These are phyloP conservation scores for Corythoichthys intestinalis DNA, from an alignment of 2,113 vertebrate species.

Conservation along the genomic window DNA sequence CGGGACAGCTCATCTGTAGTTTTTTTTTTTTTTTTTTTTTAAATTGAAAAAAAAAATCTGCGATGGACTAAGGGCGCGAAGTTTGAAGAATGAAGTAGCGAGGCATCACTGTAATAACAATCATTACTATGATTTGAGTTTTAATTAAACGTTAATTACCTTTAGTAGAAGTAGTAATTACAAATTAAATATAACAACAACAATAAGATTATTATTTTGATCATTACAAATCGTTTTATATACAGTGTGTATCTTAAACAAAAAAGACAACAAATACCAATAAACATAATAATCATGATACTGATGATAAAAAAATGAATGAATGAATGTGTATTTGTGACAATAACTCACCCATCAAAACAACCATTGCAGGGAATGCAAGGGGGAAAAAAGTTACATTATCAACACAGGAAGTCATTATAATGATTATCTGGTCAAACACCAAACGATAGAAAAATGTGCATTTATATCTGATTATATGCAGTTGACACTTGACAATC, in stretches of 20 bases:
- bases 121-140: no score
- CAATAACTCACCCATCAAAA: conserved; percentile 50
- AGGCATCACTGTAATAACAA: no score
- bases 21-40: no score
- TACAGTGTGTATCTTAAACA: neutral
- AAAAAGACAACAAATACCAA: neutral
- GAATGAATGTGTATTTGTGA: neutral
- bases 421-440: neutral
- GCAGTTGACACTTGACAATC: neutral
- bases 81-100: no score
- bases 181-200: neutral
- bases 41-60: no score
- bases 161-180: neutral
- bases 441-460: neutral
- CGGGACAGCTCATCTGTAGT: no score
- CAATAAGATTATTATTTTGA: neutral
- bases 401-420: neutral
- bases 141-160: no score
- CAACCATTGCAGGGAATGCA: conserved; percentile 10
- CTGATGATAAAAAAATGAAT: neutral
- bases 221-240: neutral
- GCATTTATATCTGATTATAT: neutral
- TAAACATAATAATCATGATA: neutral
- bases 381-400: neutral
- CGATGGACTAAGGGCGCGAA: no score